Evolutionary conservation across 2,797 vertebrate species (phyloP), one percentile per base, ranked within the genome.

Genomic region (Eulemur rubriventer): DNA sequence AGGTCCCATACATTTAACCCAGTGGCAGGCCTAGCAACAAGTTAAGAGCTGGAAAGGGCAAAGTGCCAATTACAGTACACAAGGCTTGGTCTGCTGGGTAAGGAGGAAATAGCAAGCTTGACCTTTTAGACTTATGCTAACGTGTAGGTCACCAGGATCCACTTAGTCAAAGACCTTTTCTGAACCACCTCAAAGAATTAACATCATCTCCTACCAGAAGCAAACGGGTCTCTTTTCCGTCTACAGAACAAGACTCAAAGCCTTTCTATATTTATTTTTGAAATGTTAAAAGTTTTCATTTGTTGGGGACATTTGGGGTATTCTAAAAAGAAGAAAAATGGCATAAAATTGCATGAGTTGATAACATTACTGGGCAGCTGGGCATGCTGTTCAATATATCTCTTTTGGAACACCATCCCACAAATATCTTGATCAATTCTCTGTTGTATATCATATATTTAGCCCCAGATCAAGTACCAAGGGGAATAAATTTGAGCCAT

Each of bases 91-190:
- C 70, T 84, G 46, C 55, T 55, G 61, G 30, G 28, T 75, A 59
- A 97, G 52, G 46, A 86, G 24, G 59, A 93, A 94, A 89, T 43
- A 96, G 92, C 43, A 96, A 81, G 70, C 33, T 3, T 93, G 93
- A 95, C 94, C 97, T 97, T 97, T 97, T 50, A 93, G 72, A 91
- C 28, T 72, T 94, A 90, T 75, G 83, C 61, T 96, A 96, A 96
- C 92, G 7, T 76, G 41, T 41, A 93, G 79, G 83, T 97, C n/a
- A 89, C 26, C 52, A 50, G 72, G 28, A 70, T 82, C 33, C 91
- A 93, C 89, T 95, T 96, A 96, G 84, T 87, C 61, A 90, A 79
- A 82, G 87, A 94, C 52, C 50, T 97, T 96, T 90, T 84, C 61
- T 33, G 46, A 89, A 73, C 59, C 55, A 35, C 41, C 50, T 70